These are phyloP conservation scores for Vulpes vulpes DNA, from an alignment of 2,113 vertebrate genomes.

Conservation along the genomic window DNA sequence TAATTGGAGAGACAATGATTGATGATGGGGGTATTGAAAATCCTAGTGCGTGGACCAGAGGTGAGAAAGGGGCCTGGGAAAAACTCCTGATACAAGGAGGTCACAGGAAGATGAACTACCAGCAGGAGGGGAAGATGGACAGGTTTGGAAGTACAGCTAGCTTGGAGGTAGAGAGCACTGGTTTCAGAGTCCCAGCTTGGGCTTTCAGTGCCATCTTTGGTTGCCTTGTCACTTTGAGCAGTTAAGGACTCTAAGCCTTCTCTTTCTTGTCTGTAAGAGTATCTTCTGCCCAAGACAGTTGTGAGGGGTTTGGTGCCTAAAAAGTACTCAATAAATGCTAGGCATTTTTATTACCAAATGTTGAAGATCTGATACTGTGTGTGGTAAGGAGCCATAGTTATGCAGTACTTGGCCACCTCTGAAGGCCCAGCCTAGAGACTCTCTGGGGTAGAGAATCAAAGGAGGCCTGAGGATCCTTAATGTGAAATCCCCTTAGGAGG, in stretches of 20 bases:
- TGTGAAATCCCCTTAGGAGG: not conserved
- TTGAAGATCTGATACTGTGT: not conserved
- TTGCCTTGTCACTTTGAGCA: not conserved
- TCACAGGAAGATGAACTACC: not conserved
- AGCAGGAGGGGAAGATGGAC: not conserved
- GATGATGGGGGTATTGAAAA: slow-evolving; percentile 6
- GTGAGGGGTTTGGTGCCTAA: slow-evolving; percentile 8
- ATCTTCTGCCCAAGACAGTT: not conserved
- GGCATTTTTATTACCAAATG: not conserved
- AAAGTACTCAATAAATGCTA: not conserved
- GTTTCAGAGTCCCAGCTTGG: not conserved
- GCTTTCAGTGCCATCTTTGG: not conserved
- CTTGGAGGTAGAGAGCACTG: not conserved
- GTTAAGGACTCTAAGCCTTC: not conserved
- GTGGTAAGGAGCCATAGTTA: not conserved
- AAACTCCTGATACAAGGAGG: not conserved
- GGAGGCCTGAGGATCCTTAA: not conserved
- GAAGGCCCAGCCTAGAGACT: not conserved
- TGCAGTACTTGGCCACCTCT: not conserved
- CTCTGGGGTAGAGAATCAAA: not conserved
- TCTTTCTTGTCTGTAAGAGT: slow-evolving; percentile 6
- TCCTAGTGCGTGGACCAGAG: not conserved
- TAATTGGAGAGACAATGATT: not conserved
- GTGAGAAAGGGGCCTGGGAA: not conserved
- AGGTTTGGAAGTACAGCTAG: not conserved